Evolutionary conservation across 2,113 vertebrate genomes (phyloP), one percentile per base, ranked within the genome.

Genomic region (Alligator sinensis): DNA sequence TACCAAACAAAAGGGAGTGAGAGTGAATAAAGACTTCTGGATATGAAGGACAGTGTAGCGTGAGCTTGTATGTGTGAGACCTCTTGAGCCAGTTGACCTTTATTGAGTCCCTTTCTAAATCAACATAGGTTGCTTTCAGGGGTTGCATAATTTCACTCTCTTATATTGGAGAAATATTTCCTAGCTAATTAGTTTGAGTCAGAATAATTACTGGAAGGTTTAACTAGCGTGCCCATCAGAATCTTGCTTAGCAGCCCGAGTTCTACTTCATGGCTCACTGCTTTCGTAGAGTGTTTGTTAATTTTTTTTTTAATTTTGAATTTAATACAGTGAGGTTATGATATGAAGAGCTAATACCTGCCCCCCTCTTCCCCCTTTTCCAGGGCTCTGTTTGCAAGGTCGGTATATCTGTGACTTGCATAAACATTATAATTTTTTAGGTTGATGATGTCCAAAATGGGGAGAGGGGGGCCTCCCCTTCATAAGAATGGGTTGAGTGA

Each of bases 171-270:
- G 82, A 81, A 86, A 86, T 61, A 91, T 93, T 89, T 89, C 82
- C 86, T 95, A 82, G 74, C 68, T 91, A 77, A 96, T 95, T 95
- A 93, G 77, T 92, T 62, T 81, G 77, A 89, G 76, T 84, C 80
- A 90, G 84, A 90, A 92, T 95, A 90, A 83, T 92, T 80, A 66
- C 72, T 86, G 68, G 55, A 34, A 93, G 90, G 88, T 92, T 91
- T 96, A 91, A 95, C 77, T 59, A 77, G 66, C 79, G 28, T 4
- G 3, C 59, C 68, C 30, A 11, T 91, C 86, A 86, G 79, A 91
- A 34, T 94, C 75, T 70, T 92, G 70, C 59, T 92, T 59, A 57
- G 16, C 9, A 2, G 64, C 38, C 68, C 38, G 59, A 24, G 8
- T 34, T 91, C 77, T 93, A 1, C 79, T 47, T 60, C 47, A 22